These are phyloP conservation scores for Psammodynastes pulverulentus DNA, from an alignment of 2,113 vertebrate genomes.

Conservation along the genomic window DNA sequence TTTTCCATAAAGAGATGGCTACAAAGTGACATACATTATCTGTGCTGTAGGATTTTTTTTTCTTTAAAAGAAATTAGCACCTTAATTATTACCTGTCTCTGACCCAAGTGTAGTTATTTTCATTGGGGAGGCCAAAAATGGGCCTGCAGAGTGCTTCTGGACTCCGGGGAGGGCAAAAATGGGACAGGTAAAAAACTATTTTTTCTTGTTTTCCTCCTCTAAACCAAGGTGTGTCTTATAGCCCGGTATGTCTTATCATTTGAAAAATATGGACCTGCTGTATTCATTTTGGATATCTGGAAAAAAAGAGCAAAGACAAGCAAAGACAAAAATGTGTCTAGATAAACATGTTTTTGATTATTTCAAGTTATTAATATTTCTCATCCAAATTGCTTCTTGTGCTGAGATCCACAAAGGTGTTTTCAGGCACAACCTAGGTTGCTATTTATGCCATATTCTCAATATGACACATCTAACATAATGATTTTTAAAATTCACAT, in stretches of 20 bases:
- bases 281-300: background rate
- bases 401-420: background rate
- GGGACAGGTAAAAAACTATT: too few species aligned
- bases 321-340: background rate
- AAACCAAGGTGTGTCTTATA: too few species aligned
- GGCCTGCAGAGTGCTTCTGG: too few species aligned
- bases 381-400: background rate
- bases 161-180: too few species aligned
- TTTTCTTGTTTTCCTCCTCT: too few species aligned
- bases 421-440: background rate
- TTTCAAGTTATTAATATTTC: background rate
- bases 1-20: background rate
- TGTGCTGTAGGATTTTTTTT: background rate
- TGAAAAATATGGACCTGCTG: background rate
- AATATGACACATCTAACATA: background rate
- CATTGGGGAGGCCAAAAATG: background rate
- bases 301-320: background rate
- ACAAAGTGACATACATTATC: background rate
- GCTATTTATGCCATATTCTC: background rate
- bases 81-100: background rate
- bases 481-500: background rate
- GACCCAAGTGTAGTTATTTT: background rate
- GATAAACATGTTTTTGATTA: background rate
- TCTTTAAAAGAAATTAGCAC: background rate
- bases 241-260: too few species aligned